Evolutionary conservation across 1,140 invertebrate genomes (phyloP), one percentile per base, ranked within the genome.

Genomic region (Listronotus oregonensis): DNA sequence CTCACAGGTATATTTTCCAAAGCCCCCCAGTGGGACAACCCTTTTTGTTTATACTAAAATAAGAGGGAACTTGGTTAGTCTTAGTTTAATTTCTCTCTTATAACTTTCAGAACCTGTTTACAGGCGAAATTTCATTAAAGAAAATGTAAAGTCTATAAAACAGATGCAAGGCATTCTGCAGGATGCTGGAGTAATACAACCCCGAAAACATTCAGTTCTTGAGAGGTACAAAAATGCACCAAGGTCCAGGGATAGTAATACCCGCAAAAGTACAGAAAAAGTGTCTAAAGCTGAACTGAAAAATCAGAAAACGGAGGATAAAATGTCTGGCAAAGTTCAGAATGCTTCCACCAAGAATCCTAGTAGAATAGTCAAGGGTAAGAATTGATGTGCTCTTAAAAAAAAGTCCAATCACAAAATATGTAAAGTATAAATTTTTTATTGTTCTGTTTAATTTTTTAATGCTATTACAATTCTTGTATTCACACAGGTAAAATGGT

Each of bases 61-160:
- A 27, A 27, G 21, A 27, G 21, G 5, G 21, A 27, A 27, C 5
- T 27, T 27, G 1, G 21, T 27, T 27, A 27, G 21, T 5, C 21
- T 27, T 27, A 5, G 21, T 27, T 27, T 27, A 27, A 27, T 27
- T 27, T 27, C 21, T 3, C 21, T 27, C 21, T 27, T 27, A 5
- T 27, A 27, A 55, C 52, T 64, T 66, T 52, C 75, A 84, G 83
- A 82, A 77, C 82, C 82, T 70, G 79, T 80, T 64, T 79, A 81
- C 71, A 81, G 80, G 75, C 80, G 80, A 71, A 85, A 85, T 73
- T 85, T 84, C 65, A 83, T 85, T 51, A 82, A 77, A 72, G 83
- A 85, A 78, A 85, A 85, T 62, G 81, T 84, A 73, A 81, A 80
- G 69, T 82, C 82, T 51, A 75, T 85, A 31, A 84, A 84, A 70